Conservation (phyloP, 2,888 invertebrate species). For the Parnassius smintheus region DNA sequence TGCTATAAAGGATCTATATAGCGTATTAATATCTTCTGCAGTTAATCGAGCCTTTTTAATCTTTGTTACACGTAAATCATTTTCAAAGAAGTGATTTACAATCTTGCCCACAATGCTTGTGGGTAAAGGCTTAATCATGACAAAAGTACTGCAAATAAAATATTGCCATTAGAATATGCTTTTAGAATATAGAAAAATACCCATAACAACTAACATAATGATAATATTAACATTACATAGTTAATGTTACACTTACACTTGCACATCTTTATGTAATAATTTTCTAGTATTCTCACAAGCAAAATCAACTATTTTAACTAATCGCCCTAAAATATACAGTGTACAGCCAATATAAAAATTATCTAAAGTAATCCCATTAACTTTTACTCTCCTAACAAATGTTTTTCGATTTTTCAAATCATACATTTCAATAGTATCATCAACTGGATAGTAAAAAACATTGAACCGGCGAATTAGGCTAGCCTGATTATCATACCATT, state of each 20-base stretch:
- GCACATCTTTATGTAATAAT: slow-evolving; percentile 82
- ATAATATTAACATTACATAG: slow-evolving; percentile 1
- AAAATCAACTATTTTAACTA: slow-evolving; percentile 87
- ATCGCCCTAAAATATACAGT: slow-evolving; percentile 86
- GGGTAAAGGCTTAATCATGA: slow-evolving; percentile 88
- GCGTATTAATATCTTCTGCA: slow-evolving; percentile 79
- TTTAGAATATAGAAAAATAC: slow-evolving; percentile 5
- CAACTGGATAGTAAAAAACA: slow-evolving; percentile 88
- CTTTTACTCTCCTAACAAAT: slow-evolving; percentile 85
- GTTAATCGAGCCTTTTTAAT: slow-evolving; percentile 87
- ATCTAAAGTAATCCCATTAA: slow-evolving; percentile 83
- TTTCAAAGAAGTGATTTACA: slow-evolving; percentile 83
- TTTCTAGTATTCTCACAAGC: slow-evolving; percentile 85
- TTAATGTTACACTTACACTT: slow-evolving; percentile 76
- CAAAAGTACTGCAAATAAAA: slow-evolving; percentile 84
- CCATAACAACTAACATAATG: neutral
- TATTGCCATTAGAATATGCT: slow-evolving; percentile 5
- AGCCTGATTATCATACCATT: slow-evolving; percentile 93
- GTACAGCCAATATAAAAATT: slow-evolving; percentile 88
- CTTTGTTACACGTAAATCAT: slow-evolving; percentile 83
- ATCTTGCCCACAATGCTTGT: slow-evolving; percentile 87
- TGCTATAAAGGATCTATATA: slow-evolving; percentile 46
- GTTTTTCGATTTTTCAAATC: slow-evolving; percentile 83
- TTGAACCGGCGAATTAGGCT: slow-evolving; percentile 87
- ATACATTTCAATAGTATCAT: slow-evolving; percentile 91